Conservation (phyloP, 2,797 vertebrate species). For the Sphenopsis melanotis region DNA sequence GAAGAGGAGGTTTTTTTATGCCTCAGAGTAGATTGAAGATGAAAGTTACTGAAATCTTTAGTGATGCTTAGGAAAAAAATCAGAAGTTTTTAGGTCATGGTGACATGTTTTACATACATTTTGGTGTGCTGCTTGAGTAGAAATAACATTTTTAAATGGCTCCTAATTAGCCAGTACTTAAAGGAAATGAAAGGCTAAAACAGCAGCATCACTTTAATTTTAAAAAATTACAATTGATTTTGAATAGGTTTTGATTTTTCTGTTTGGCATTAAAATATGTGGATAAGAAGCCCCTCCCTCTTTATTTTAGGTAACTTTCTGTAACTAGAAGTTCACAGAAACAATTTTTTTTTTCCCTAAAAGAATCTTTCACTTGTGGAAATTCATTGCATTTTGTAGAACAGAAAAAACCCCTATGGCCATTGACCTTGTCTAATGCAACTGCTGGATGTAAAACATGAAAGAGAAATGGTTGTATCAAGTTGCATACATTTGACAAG, state of each 20-base stretch:
- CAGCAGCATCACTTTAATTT: not conserved
- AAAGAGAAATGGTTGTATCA: constrained; percentile 22
- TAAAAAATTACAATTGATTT: not conserved
- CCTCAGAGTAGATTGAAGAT: not conserved
- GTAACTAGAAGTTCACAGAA: not conserved
- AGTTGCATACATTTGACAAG: constrained; percentile 31
- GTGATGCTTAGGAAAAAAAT: not conserved
- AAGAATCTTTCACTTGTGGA: not conserved
- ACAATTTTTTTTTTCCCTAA: not conserved
- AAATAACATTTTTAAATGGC: not conserved
- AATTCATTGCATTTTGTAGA: constrained; percentile 3
- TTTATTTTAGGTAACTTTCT: not conserved
- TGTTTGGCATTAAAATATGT: not conserved
- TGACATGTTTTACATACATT: not conserved
- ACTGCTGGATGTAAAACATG: constrained; percentile 20
- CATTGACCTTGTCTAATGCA: constrained; percentile 8
- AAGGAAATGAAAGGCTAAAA: not conserved
- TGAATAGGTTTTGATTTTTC: not conserved
- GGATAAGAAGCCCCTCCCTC: not conserved
- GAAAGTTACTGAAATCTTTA: not conserved
- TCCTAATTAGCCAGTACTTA: not conserved
- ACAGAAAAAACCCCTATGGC: not conserved
- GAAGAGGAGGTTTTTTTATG: not conserved
- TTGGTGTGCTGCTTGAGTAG: not conserved
- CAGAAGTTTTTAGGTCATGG: not conserved